Percentiles rank a stretch among this genome's conserved stretches.
Conservation (phyloP, 2,888 invertebrate genomes). For the Tetropium fuscum region DNA sequence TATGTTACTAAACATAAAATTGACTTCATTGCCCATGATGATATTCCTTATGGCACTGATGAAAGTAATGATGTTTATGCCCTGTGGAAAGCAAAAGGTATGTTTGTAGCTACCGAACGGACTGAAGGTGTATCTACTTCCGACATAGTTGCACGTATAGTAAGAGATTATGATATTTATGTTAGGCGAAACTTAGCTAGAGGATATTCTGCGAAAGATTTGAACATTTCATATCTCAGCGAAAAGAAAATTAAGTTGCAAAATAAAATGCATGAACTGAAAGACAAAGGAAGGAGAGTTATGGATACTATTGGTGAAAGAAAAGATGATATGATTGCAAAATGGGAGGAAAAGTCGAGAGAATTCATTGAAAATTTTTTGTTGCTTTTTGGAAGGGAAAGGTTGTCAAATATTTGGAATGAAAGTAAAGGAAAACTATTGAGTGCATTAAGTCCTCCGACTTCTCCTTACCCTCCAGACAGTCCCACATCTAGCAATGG, state of each 20-base stretch:
- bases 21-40: constrained; percentile 99
- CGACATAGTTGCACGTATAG: constrained; percentile 97
- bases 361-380: constrained; percentile 97
- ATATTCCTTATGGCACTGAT: constrained; percentile 93
- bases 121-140: constrained; percentile 97
- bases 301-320: constrained; percentile 87
- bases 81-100: constrained; percentile 87
- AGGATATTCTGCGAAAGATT: constrained; percentile 97
- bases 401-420: constrained; percentile 90
- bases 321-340: constrained; percentile 89
- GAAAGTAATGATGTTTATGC: constrained; percentile 90
- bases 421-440: constrained; percentile 91
- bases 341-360: constrained; percentile 98
- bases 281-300: constrained; percentile 91
- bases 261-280: constrained; percentile 97
- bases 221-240: constrained; percentile 97
- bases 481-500: constrained; percentile 59
- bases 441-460: constrained; percentile 92
- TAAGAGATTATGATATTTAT: constrained; percentile 98
- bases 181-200: constrained; percentile 96
- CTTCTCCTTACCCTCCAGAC: constrained; percentile 72
- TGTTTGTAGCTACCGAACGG: constrained; percentile 97
- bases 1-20: constrained; percentile 95
- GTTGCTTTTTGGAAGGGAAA: constrained; percentile 90
- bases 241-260: constrained; percentile 97